Evolutionary conservation across 2,113 vertebrate species (phyloP), one percentile per base, ranked within the genome.

Genomic region (Rissa tridactyla): DNA sequence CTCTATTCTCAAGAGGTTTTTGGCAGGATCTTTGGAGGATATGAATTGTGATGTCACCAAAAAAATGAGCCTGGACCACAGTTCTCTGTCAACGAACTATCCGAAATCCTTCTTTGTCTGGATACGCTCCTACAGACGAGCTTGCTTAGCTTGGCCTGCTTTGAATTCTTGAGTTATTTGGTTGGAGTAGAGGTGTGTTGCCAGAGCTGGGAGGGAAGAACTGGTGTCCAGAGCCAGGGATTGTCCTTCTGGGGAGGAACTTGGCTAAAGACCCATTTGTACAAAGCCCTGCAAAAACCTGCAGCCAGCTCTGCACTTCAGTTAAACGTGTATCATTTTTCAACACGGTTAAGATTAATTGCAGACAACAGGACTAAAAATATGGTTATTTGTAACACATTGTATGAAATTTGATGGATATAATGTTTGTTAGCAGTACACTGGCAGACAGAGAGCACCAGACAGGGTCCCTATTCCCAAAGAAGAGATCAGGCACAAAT

Each of bases 41-140:
- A 40, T 90, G 84, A 95, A 69, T 96, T 90, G 86, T 96, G 96
- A 97, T 93, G 86, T 97, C 92, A 96, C 83, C 65, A 86, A 84
- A 94, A 92, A 78, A 95, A 86, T 64, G 38, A 71, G 66, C 6
- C 58, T 94, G 73, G 62, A 89, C 81, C 46, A 62, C 91, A 90
- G 73, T 16, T 60, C 42, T 95, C 40, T 69, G 75, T 91, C 70
- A 49, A 21, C 66, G 89, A 66, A 42, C 58, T 77, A 36, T 88
- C 75, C 1, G 2, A 68, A 86, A 73, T 80, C 81, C 52, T 82
- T 70, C 60, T 90, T 83, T 94, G 61, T 90, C 72, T 94, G 92
- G 92, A 89, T 82, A 52, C n/a, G 11, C 42, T 92, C 71, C 84
- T 96, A 36, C 58, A 71, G 91, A 65, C 18, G 4, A 85, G 21